Evolutionary conservation across 1,140 invertebrate genomes (phyloP).

Genomic region (Dendroctonus ponderosae): DNA sequence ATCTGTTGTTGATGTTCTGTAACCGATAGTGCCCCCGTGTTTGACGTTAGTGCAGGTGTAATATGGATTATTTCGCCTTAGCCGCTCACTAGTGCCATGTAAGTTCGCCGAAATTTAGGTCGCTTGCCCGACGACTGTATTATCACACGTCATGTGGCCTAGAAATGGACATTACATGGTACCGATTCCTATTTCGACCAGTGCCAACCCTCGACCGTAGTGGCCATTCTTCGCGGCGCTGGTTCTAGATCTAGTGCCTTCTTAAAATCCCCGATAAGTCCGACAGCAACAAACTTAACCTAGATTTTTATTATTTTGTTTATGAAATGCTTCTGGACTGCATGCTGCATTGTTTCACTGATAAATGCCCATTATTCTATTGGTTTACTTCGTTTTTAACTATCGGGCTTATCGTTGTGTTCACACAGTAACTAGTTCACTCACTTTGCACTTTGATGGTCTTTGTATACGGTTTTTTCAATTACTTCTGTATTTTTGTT

Average conservation of each 20-base stretch:
- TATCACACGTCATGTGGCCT: not conserved
- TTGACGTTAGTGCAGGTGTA: conserved; percentile 14
- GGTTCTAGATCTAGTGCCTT: not conserved
- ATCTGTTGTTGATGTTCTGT: conserved; percentile 24
- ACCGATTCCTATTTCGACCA: not conserved
- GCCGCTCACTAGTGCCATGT: conserved; percentile 13
- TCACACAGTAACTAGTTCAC: no score
- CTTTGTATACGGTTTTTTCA: no score
- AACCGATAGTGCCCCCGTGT: conserved; percentile 14
- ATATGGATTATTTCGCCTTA: conserved; percentile 10
- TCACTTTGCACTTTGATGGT: no score
- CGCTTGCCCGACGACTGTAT: not conserved
- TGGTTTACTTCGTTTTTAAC: no score
- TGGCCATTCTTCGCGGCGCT: not conserved
- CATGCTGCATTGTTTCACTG: no score
- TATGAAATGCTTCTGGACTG: not conserved
- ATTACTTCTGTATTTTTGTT: no score
- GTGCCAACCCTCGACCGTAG: not conserved
- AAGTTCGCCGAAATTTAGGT: conserved; percentile 32
- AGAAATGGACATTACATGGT: not conserved
- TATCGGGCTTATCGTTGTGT: no score
- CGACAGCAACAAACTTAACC: not conserved
- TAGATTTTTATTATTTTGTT: conserved; percentile 1
- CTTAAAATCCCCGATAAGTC: not conserved
- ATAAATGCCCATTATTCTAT: no score